Conservation (phyloP, 2,113 vertebrate species). For the Muscicapa adusta region DNA sequence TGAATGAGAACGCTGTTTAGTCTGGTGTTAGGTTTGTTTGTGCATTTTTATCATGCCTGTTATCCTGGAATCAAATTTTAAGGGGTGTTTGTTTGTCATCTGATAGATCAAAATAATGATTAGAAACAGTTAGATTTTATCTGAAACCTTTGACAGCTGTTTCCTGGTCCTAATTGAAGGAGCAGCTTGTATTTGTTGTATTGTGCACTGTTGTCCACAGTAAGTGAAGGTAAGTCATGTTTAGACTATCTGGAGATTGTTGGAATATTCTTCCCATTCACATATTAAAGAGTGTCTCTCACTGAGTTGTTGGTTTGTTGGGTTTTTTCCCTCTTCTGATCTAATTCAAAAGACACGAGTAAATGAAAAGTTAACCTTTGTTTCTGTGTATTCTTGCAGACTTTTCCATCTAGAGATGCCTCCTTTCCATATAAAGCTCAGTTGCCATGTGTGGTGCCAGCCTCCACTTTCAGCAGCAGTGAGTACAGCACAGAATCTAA, state of each 20-base stretch:
- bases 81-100: not conserved
- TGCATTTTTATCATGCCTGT: not conserved
- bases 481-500: slow-evolving; percentile 31
- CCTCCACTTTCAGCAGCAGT: slow-evolving; percentile 23
- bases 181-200: not conserved
- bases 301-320: not conserved
- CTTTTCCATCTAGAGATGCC: slow-evolving; percentile 47
- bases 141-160: not conserved
- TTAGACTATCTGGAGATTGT: not conserved
- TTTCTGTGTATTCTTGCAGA: slow-evolving; percentile 59
- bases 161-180: not conserved
- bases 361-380: not conserved
- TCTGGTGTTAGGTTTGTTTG: not conserved
- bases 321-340: not conserved
- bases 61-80: not conserved
- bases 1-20: not conserved
- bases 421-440: slow-evolving; percentile 55
- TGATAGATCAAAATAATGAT: not conserved
- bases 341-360: not conserved
- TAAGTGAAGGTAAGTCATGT: not conserved
- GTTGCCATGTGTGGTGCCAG: slow-evolving; percentile 6
- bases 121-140: not conserved
- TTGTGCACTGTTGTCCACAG: not conserved
- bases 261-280: not conserved
- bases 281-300: not conserved